Evolutionary conservation across 2,888 invertebrate genomes (phyloP), one percentile per base, ranked within the genome.

Genomic region (Seira ritae): DNA sequence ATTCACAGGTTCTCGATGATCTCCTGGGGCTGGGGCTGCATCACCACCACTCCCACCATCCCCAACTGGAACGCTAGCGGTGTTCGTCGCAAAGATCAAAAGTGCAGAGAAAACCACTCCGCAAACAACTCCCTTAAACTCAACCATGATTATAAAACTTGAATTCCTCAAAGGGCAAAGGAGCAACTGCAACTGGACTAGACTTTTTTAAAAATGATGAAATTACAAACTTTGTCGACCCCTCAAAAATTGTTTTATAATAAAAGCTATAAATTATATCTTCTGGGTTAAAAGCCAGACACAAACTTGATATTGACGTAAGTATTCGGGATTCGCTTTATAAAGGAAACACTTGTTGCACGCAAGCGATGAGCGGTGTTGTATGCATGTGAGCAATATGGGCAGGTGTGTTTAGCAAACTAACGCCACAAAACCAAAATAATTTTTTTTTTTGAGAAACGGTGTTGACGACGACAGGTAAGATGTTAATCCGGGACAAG

Each of bases 401-500:
- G 17, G 15, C 73, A 73, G 73, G 65, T 73, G 73, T 73, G 62
- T 70, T n/a, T 23, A 10, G 12, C 15, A 20, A 6, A 20, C 50
- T 10, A 46, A 65, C 60, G 20, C 3, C 31, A 75, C 6, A 17
- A 24, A 23, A 62, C 37, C 19, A 60, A 60, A 10, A 60, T n/a
- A 60, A 15, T 10, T 60, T n/a, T 8, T n/a, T 10, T 4, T 60
- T 15, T n/a, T 15, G 4, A 15, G 12, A n/a, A n/a, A 17, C n/a
- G 6, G 6, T 60, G 60, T 60, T 60, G 60, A 8, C 24, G n/a
- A 73, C 37, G n/a, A 50, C 71, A 46, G 46, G 12, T 37, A 55
- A 20, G 76, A 55, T 76, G 68, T 73, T 72, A 77, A 82, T 82
- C 81, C 82, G 69, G 82, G 82, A 72, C 82, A 82, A 82, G 82